Base-by-base conservation (phyloP, 2,888 invertebrate genomes). In the Nymphalis urticae region DNA sequence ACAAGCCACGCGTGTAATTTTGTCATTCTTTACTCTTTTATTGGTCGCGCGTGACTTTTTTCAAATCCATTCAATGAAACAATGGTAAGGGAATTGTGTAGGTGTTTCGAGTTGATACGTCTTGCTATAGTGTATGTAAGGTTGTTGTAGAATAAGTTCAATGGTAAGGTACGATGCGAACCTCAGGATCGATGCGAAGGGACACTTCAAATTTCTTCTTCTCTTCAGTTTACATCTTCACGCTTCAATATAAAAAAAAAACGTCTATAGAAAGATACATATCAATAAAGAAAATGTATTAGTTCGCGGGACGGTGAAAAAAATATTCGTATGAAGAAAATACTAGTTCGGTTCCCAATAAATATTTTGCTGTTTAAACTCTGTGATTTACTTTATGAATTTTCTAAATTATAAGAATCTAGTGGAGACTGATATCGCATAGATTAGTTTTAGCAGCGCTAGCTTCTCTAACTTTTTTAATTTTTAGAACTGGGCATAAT, bases 391-490 rank as follows among this genome's bases (percentile, higher is more conserved):
- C 86, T 89, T 92, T 92, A 90, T 86, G 89, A 86, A 89, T 89
- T 89, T 87, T 91, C 90, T 92, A 92, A 91, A 92, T 90, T 91
- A 81, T 92, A 92, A 92, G 92, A 83, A 89, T 90, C 88, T 92
- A 92, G 89, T 90, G 91, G 92, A 92, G 92, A 92, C 92, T 92
- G 92, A 92, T 91, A 91, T 86, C 88, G 90, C 91, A 86, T 92
- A 92, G 91, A 90, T 90, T 91, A 92, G 92, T 90, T 92, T 91
- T 92, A 92, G 92, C 92, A 85, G 87, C 90, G 92, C 92, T 92
- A 92, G 92, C 92, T 90, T 92, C 90, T 89, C 87, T 88, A 83
- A 87, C 85, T 85, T 85, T 81, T 86, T 84, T 86, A 82, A 85
- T 85, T 88, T 82, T 82, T 85, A 81, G 82, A 83, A 86, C 88